phyloP scores from a whole-genome alignment of 2,888 invertebrate species.

The Drosophila trichaetosa region DNA sequence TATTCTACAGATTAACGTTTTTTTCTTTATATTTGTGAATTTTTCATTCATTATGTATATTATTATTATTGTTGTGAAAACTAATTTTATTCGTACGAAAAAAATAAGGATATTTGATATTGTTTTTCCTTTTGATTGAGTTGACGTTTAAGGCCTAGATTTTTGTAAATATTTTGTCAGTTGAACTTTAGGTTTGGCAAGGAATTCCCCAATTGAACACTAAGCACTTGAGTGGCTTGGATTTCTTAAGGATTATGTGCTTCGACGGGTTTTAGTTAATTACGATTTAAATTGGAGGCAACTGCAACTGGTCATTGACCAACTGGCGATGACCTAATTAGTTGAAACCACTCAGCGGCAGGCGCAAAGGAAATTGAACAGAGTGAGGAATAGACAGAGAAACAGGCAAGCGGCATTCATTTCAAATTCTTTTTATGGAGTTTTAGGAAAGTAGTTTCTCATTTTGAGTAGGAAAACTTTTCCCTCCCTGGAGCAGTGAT shows the following conservation, averaged over 20 bases:
- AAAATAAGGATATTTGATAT: neutral
- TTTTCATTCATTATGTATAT: neutral
- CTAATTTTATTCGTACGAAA: neutral
- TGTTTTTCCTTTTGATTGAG: neutral
- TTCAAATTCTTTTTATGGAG: slow-evolving; percentile 65
- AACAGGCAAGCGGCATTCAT: slow-evolving; percentile 52
- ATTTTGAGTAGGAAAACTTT: slow-evolving; percentile 33
- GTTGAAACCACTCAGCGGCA: slow-evolving; percentile 30
- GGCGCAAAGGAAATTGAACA: neutral
- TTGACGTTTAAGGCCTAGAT: neutral
- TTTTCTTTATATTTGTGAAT: neutral
- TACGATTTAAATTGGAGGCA: slow-evolving; percentile 57
- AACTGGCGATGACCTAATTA: slow-evolving; percentile 66
- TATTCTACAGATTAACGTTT: neutral
- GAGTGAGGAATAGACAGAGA: slow-evolving; percentile 3
- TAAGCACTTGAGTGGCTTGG: slow-evolving; percentile 9
- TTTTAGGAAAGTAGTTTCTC: slow-evolving; percentile 42
- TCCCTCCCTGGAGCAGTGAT: slow-evolving; percentile 10
- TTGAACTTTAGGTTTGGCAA: neutral
- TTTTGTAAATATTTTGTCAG: neutral
- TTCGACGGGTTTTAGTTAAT: slow-evolving; percentile 66
- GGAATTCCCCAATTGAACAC: slow-evolving; percentile 23
- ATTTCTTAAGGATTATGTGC: slow-evolving; percentile 53
- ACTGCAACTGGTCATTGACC: slow-evolving; percentile 71
- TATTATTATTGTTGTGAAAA: neutral